phyloP scores from a whole-genome alignment of 2,797 vertebrate genomes.

The Antennarius maculatus region DNA sequence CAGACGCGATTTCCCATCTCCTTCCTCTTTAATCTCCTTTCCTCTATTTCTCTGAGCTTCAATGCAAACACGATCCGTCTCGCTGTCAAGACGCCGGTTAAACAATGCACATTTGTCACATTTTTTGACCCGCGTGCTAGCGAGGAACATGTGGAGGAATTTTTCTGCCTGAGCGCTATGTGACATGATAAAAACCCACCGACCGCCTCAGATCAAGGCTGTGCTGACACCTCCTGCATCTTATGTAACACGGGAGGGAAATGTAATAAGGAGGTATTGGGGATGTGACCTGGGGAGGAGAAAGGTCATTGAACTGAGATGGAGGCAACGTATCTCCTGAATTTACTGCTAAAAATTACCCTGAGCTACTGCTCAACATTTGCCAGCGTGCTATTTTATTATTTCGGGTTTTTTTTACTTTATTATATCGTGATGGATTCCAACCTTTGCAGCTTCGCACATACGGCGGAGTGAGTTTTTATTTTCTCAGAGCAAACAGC shows the following conservation, averaged over 20 bases:
- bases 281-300: slow-evolving; percentile 9
- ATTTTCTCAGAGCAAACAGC: neutral
- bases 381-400: too few species aligned
- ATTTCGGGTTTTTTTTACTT: too few species aligned
- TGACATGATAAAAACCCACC: neutral
- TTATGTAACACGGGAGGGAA: slow-evolving; percentile 28
- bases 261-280: slow-evolving; percentile 23
- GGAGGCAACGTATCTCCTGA: neutral
- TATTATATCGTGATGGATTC: too few species aligned
- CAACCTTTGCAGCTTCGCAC: neutral
- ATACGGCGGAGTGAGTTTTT: neutral
- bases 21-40: slow-evolving; percentile 3
- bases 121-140: neutral
- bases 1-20: slow-evolving; percentile 24
- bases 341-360: too few species aligned
- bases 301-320: slow-evolving; percentile 33
- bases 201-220: slow-evolving; percentile 8
- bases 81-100: slow-evolving; percentile 20
- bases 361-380: too few species aligned
- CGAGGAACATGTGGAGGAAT: neutral
- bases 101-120: slow-evolving; percentile 30
- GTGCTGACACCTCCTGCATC: slow-evolving; percentile 3
- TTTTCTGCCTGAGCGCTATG: neutral
- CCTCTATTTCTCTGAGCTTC: neutral
- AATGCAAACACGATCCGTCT: slow-evolving; percentile 48